Conservation (phyloP, 2,888 invertebrate species). For the Leptarthrus brevirostris region DNA sequence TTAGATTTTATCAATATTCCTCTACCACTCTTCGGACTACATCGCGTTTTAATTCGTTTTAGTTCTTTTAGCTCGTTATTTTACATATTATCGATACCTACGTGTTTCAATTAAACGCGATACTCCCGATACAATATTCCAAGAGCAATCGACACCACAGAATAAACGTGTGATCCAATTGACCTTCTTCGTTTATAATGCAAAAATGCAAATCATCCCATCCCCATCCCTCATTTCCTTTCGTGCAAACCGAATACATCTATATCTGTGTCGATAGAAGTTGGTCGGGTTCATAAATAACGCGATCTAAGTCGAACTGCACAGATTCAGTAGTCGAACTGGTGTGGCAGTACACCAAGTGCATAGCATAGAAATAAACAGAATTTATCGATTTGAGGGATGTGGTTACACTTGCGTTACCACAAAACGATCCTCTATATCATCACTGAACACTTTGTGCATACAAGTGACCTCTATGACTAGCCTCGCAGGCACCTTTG, state of each 20-base stretch:
- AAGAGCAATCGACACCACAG: constrained; percentile 16
- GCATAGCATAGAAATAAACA: constrained; percentile 21
- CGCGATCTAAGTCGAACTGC: constrained; percentile 9
- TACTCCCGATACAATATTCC: neutral
- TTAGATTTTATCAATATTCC: constrained; percentile 42
- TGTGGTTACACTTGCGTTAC: constrained; percentile 46
- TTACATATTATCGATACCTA: neutral
- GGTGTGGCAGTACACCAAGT: constrained; percentile 14
- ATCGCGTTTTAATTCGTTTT: constrained; percentile 13
- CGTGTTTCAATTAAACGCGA: constrained; percentile 34
- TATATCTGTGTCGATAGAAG: constrained; percentile 18
- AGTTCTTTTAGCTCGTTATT: neutral
- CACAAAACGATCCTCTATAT: constrained; percentile 30
- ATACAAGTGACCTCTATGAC: constrained; percentile 29
- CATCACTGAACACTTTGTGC: constrained; percentile 18
- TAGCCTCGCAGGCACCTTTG: neutral
- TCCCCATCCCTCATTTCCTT: constrained; percentile 24
- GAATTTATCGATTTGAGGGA: constrained; percentile 46
- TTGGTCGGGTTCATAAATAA: constrained; percentile 43
- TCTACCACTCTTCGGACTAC: neutral
- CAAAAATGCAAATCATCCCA: constrained; percentile 13
- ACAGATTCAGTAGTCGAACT: constrained; percentile 24
- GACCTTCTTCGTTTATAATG: constrained; percentile 38
- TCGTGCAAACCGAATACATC: neutral
- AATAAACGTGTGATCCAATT: constrained; percentile 39